phyloP scores from a whole-genome alignment of 1,140 invertebrate genomes.

The Papilio glaucus region DNA sequence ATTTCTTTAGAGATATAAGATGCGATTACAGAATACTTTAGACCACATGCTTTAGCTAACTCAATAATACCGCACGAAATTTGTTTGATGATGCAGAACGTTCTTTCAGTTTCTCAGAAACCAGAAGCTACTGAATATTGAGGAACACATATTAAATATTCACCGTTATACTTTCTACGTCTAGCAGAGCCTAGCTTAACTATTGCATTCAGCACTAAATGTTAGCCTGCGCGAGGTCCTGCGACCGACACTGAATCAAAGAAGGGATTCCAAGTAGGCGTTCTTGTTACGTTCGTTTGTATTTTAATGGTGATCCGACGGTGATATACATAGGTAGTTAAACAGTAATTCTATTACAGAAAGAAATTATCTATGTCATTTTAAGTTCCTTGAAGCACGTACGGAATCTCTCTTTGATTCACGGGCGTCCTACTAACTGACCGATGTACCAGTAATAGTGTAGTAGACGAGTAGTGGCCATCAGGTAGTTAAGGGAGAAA shows the following conservation, averaged over 20 bases:
- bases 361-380: not conserved
- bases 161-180: not conserved
- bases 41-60: too few species aligned
- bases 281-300: too few species aligned
- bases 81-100: not conserved
- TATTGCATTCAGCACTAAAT: not conserved
- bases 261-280: constrained; percentile 4
- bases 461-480: not conserved
- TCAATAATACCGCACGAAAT: too few species aligned
- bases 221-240: constrained; percentile 23
- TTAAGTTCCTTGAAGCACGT: not conserved
- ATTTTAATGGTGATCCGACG: constrained; percentile 31
- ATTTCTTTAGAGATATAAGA: too few species aligned
- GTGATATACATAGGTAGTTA: not conserved
- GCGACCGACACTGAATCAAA: constrained; percentile 10
- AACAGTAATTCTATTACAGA: not conserved
- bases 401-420: constrained; percentile 7
- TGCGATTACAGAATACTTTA: too few species aligned
- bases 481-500: not conserved
- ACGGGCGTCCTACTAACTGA: not conserved
- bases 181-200: constrained; percentile 8
- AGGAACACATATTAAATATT: not conserved
- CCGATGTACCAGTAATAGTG: too few species aligned
- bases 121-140: not conserved
- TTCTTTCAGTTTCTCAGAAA: too few species aligned